Conservation (phyloP, 2,888 invertebrate species). For the Pheosia tremula region DNA sequence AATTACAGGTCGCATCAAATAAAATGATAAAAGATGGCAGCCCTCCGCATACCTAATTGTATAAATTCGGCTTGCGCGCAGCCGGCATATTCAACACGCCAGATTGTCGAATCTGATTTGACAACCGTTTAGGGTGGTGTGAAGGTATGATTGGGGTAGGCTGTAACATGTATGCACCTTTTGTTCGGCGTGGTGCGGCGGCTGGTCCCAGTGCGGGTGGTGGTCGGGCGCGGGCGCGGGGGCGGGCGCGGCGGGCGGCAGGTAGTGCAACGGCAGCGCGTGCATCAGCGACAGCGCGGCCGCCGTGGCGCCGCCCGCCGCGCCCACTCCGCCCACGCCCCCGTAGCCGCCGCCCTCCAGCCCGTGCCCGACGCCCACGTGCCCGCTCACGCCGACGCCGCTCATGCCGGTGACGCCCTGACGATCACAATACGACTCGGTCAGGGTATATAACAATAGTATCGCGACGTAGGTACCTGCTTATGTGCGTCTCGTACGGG, state of each 20-base stretch:
- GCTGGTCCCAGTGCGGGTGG: slow-evolving; percentile 67
- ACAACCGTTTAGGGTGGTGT: background rate
- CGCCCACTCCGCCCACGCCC: slow-evolving; percentile 25
- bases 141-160: background rate
- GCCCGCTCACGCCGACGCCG: slow-evolving; percentile 30
- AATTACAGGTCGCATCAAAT: no score
- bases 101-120: background rate
- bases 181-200: slow-evolving; percentile 63
- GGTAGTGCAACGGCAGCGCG: slow-evolving; percentile 77
- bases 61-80: no score
- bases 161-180: slow-evolving; percentile 45
- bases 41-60: no score
- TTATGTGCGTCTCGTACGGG: no score
- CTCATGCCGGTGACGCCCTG: slow-evolving; percentile 47
- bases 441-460: background rate
- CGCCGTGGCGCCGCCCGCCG: slow-evolving; percentile 49
- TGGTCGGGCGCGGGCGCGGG: slow-evolving; percentile 50
- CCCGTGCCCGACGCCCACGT: slow-evolving; percentile 33
- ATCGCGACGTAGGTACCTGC: background rate
- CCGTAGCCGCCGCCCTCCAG: slow-evolving; percentile 42
- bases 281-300: slow-evolving; percentile 74
- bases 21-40: no score
- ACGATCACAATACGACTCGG: background rate
- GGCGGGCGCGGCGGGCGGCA: slow-evolving; percentile 64
- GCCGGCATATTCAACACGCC: no score